Evolutionary conservation across 2,888 invertebrate species (phyloP).

Genomic region (Epistrophe grossulariae): DNA sequence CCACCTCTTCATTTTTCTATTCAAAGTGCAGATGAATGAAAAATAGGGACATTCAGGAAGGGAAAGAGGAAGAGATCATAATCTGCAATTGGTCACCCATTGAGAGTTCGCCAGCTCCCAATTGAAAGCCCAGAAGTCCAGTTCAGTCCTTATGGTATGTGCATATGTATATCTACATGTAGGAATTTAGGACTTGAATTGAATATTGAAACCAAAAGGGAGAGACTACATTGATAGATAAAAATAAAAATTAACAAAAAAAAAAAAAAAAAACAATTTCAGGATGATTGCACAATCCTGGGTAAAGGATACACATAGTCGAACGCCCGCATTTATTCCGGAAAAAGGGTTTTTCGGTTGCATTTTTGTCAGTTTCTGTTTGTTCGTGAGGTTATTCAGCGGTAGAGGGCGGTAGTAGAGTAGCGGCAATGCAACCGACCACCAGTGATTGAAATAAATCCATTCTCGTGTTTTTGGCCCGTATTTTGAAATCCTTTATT

Average conservation of each 20-base stretch:
- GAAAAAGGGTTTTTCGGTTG: slow-evolving; percentile 67
- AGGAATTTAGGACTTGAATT: slow-evolving; percentile 58
- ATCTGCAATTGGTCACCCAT: slow-evolving; percentile 74
- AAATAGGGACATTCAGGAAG: slow-evolving; percentile 23
- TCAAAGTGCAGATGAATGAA: slow-evolving; percentile 50
- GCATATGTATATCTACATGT: neutral
- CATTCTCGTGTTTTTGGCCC: slow-evolving; percentile 54
- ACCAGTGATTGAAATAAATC: slow-evolving; percentile 74
- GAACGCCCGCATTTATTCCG: slow-evolving; percentile 13
- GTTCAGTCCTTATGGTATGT: slow-evolving; percentile 7
- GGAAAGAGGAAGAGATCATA: slow-evolving; percentile 53
- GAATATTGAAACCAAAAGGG: slow-evolving; percentile 62
- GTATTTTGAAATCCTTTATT: slow-evolving; percentile 64
- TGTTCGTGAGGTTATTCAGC: slow-evolving; percentile 38
- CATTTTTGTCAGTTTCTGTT: slow-evolving; percentile 57
- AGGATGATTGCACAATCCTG: slow-evolving; percentile 64
- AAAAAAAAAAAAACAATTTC: slow-evolving; percentile 37
- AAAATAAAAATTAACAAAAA: slow-evolving; percentile 10
- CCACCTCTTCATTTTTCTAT: slow-evolving; percentile 10
- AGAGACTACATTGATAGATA: slow-evolving; percentile 37
- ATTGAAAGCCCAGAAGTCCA: slow-evolving; percentile 53
- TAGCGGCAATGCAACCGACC: slow-evolving; percentile 27
- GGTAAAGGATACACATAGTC: slow-evolving; percentile 13
- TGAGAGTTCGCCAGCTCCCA: slow-evolving; percentile 65
- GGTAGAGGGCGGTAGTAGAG: neutral